A percentile compares a stretch with the other conserved stretches of the same genome.
Conservation (phyloP, 2,888 invertebrate species). For the Troglohyphantes excavatus region DNA sequence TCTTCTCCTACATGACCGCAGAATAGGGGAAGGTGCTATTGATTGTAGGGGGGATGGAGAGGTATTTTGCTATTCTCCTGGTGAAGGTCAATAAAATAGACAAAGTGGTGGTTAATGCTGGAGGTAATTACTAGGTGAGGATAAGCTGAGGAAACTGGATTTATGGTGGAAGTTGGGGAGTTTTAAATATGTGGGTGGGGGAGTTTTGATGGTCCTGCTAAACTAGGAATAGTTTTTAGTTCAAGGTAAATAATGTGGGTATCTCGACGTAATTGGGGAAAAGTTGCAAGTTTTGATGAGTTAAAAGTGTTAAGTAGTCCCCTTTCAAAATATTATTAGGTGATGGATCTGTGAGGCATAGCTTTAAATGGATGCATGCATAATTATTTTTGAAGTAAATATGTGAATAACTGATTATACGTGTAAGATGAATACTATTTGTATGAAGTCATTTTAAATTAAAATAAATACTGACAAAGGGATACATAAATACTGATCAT, state of each 20-base stretch:
- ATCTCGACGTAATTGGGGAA: not conserved
- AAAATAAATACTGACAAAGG: too few relatives aligned
- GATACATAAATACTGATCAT: too few relatives aligned
- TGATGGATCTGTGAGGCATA: not conserved
- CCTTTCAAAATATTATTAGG: conserved; percentile 9
- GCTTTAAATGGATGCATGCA: too few relatives aligned
- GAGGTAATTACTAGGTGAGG: conserved; percentile 53
- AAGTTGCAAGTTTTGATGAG: not conserved
- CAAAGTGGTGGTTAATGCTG: conserved; percentile 60
- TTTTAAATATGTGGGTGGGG: conserved; percentile 21
- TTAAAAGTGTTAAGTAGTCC: not conserved
- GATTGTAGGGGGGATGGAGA: conserved; percentile 41
- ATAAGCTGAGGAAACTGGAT: conserved; percentile 40
- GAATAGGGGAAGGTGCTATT: conserved; percentile 37
- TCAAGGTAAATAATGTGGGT: not conserved
- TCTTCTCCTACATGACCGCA: conserved; percentile 31
- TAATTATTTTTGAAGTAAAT: too few relatives aligned
- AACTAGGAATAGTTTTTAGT: conserved; percentile 50
- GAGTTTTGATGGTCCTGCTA: conserved; percentile 47
- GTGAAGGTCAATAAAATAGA: conserved; percentile 71
- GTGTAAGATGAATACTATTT: too few relatives aligned
- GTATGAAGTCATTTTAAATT: too few relatives aligned
- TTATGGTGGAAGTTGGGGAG: conserved; percentile 43
- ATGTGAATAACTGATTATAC: too few relatives aligned
- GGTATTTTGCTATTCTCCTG: conserved; percentile 53